phyloP scores from a whole-genome alignment of 2,113 vertebrate genomes.

The Glaucomys volans region DNA sequence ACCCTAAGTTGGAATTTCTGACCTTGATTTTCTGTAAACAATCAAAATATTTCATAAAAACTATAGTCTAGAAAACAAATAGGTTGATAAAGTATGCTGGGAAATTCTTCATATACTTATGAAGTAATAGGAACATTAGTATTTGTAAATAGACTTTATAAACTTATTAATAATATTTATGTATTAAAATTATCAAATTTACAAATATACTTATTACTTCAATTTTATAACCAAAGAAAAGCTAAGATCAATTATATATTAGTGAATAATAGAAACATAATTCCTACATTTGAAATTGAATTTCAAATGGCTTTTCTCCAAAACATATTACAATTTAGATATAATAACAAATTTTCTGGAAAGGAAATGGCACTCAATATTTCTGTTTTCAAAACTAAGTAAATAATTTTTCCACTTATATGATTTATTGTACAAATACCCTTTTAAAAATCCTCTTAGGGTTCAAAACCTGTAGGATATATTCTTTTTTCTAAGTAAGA shows the following conservation, averaged over 20 bases:
- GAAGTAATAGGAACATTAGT: neutral
- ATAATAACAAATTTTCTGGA: neutral
- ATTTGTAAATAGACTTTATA: neutral
- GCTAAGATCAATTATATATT: neutral
- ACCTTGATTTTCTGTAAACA: neutral
- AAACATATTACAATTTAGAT: conserved; percentile 5
- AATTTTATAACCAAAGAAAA: neutral
- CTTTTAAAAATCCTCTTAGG: neutral
- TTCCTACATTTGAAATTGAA: conserved; percentile 1
- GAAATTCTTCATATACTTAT: neutral
- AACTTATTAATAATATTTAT: neutral
- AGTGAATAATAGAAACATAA: neutral
- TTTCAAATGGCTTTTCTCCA: neutral
- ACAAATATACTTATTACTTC: neutral
- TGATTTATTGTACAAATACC: neutral
- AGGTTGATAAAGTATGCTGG: neutral
- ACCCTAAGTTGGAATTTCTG: neutral
- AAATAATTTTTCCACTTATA: neutral
- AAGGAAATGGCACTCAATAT: neutral
- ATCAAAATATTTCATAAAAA: conserved; percentile 54
- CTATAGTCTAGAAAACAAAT: conserved; percentile 11
- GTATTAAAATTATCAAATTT: neutral
- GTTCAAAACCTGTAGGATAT: conserved; percentile 44
- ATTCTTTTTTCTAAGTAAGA: neutral
- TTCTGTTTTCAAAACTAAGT: neutral